Evolutionary conservation across 2,888 invertebrate species (phyloP).

Genomic region (Drosophila anomalata): DNA sequence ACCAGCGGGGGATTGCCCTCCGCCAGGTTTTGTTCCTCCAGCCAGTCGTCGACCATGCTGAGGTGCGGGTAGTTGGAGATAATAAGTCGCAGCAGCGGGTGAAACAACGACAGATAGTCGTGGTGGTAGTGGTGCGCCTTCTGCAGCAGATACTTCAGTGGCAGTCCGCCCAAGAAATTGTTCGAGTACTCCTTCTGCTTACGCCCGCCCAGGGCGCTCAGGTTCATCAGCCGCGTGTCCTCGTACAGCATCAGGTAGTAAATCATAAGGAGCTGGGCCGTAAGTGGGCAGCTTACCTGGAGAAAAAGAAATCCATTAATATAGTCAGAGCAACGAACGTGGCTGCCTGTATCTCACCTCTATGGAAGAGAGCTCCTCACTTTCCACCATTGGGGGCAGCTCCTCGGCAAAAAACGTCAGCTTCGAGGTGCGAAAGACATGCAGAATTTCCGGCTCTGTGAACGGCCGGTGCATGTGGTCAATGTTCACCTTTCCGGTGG

Average conservation of each 20-base stretch:
- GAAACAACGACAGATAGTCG: slow-evolving; percentile 95
- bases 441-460: slow-evolving; percentile 93
- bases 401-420: slow-evolving; percentile 64
- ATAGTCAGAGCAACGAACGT: too few relatives aligned
- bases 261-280: slow-evolving; percentile 94
- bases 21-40: slow-evolving; percentile 84
- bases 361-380: slow-evolving; percentile 85
- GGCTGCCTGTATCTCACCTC: slow-evolving; percentile 53
- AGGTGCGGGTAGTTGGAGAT: slow-evolving; percentile 98
- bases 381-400: slow-evolving; percentile 83
- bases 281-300: slow-evolving; percentile 85
- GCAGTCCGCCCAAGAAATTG: slow-evolving; percentile 94
- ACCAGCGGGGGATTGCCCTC: background rate
- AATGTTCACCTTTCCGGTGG: slow-evolving; percentile 82
- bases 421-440: slow-evolving; percentile 88
- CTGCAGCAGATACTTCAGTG: slow-evolving; percentile 96
- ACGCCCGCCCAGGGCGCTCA: slow-evolving; percentile 88
- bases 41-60: slow-evolving; percentile 97
- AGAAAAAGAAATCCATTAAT: background rate
- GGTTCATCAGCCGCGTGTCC: slow-evolving; percentile 92
- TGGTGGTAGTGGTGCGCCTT: slow-evolving; percentile 96
- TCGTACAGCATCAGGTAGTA: slow-evolving; percentile 97
- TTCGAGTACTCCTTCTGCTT: slow-evolving; percentile 94
- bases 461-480: slow-evolving; percentile 96
- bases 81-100: slow-evolving; percentile 92